phyloP scores from a whole-genome alignment of 1,140 invertebrate genomes.

The Stegodyphus mimosarum region DNA sequence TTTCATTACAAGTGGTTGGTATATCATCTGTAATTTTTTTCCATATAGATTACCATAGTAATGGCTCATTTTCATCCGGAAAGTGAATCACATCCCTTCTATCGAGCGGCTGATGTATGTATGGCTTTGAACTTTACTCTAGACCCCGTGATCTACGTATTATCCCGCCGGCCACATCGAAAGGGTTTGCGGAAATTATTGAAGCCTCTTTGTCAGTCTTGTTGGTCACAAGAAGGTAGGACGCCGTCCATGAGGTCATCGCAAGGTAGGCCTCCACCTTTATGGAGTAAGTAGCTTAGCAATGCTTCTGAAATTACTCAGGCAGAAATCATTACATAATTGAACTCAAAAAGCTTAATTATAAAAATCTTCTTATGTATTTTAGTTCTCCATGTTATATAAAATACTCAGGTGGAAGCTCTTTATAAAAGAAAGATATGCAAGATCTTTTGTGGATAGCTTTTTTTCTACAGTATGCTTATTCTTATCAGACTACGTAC shows the following conservation, averaged over 20 bases:
- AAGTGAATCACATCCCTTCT: constrained; percentile 68
- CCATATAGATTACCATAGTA: constrained; percentile 76
- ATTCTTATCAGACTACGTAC: too few relatives aligned
- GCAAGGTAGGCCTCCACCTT: constrained; percentile 29
- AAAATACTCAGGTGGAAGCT: too few relatives aligned
- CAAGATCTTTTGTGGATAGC: too few relatives aligned
- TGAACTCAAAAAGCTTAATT: too few relatives aligned
- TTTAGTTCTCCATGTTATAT: too few relatives aligned
- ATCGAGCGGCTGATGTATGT: constrained; percentile 77
- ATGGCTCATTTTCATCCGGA: constrained; percentile 72
- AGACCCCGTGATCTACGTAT: constrained; percentile 84
- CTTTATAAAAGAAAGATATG: too few relatives aligned
- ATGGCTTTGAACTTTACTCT: constrained; percentile 84
- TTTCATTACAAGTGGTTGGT: not conserved
- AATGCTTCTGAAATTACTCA: too few relatives aligned
- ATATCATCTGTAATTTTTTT: not conserved
- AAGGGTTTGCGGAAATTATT: constrained; percentile 58
- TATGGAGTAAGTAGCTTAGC: constrained; percentile 26
- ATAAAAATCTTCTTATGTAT: too few relatives aligned
- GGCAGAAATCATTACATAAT: too few relatives aligned
- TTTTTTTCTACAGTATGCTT: too few relatives aligned
- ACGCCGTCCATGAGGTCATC: constrained; percentile 35
- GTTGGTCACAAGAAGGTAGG: constrained; percentile 24
- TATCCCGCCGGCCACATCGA: constrained; percentile 65
- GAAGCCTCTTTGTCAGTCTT: constrained; percentile 62